These are phyloP conservation scores for Trachelus stipa DNA, from an alignment of 2,888 invertebrate species.

Conservation along the genomic window DNA sequence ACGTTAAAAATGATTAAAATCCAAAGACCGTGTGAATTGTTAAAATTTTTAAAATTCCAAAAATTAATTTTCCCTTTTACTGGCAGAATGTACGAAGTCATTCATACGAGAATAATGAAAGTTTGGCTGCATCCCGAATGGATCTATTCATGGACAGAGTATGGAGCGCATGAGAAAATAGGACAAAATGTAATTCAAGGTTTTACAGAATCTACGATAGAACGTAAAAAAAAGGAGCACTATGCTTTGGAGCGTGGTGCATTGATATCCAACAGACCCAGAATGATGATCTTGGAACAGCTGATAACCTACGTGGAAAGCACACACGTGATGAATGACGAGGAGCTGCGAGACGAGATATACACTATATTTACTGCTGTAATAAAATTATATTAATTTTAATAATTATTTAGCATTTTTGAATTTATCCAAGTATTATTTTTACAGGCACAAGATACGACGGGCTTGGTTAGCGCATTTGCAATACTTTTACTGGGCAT, in stretches of 20 bases:
- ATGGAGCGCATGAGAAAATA: slow-evolving; percentile 26
- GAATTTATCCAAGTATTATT: neutral
- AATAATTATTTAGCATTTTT: neutral
- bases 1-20: neutral
- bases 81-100: slow-evolving; percentile 36
- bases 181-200: slow-evolving; percentile 31
- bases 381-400: neutral
- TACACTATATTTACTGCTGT: slow-evolving; percentile 42
- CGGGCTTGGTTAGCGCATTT: slow-evolving; percentile 29
- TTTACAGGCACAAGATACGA: slow-evolving; percentile 35
- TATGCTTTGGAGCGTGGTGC: slow-evolving; percentile 22
- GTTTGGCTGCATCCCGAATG: slow-evolving; percentile 41
- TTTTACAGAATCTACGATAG: slow-evolving; percentile 38
- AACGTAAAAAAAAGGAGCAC: slow-evolving; percentile 36
- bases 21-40: neutral
- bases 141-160: slow-evolving; percentile 29
- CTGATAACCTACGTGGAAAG: slow-evolving; percentile 27
- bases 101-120: slow-evolving; percentile 40
- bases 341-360: slow-evolving; percentile 36
- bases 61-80: neutral
- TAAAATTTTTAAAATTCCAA: neutral
- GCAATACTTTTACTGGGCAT: slow-evolving; percentile 32
- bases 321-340: slow-evolving; percentile 26
- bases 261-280: slow-evolving; percentile 26
- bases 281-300: slow-evolving; percentile 33